Percentiles rank a stretch among this genome's conserved stretches.
These are phyloP conservation scores for Phaenicophaeus curvirostris DNA, from an alignment of 2,797 vertebrate genomes.

Conservation along the genomic window DNA sequence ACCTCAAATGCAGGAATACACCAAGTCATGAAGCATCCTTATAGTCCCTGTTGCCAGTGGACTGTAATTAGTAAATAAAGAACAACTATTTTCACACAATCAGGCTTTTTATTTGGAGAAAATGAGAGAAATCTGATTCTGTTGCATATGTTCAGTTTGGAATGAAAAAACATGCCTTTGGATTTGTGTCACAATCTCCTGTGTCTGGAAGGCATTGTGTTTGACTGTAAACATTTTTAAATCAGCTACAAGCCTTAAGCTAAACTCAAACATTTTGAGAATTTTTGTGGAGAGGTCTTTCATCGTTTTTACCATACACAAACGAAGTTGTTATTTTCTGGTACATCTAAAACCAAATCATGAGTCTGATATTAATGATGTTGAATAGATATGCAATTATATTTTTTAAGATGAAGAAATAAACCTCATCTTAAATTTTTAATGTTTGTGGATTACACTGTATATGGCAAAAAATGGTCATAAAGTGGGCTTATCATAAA, in stretches of 20 bases:
- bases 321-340: not conserved
- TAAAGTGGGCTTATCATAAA: not conserved
- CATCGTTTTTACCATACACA: fast-evolving
- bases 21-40: not conserved
- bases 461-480: not conserved
- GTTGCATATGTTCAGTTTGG: not conserved
- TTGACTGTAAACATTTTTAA: not conserved
- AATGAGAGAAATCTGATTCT: not conserved
- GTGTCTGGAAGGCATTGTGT: not conserved
- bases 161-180: not conserved
- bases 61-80: not conserved
- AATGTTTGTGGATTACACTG: not conserved
- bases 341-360: not conserved
- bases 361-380: not conserved
- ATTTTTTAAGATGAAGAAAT: constrained; percentile 11
- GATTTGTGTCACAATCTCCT: not conserved
- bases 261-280: not conserved
- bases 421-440: constrained; percentile 14
- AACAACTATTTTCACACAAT: not conserved
- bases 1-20: not conserved
- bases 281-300: not conserved
- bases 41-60: not conserved
- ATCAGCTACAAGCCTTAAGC: not conserved
- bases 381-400: not conserved
- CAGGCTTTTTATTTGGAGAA: not conserved